Evolutionary conservation across 2,113 vertebrate species (phyloP), one percentile per base, ranked within the genome.

Genomic region (Cephalopholis sonnerati): DNA sequence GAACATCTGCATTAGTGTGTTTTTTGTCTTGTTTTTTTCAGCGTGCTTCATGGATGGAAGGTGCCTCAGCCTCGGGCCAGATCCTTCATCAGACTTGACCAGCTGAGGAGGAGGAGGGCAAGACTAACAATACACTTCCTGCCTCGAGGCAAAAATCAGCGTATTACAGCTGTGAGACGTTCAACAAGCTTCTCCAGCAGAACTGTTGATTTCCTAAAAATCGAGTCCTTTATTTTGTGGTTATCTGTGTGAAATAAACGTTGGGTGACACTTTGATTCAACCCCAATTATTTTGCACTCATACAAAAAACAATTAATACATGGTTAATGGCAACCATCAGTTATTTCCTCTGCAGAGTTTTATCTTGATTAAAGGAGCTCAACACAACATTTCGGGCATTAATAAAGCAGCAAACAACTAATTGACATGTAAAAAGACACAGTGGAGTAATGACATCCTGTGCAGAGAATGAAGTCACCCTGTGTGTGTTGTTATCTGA

Each of bases 71-170:
- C 81, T 81, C 65, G 0, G 66, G 77, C 65, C 63, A 69, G 4
- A 66, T 69, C 57, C 70, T 72, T 82, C 54, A 82, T 91, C 76
- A 84, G 18, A 68, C 48, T 48, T 83, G 71, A 88, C 70, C 68
- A 67, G 63, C 24, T 81, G 72, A 81, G 59, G 78, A 85, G 74
- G 24, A 66, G 70, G 36, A 64, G 76, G 62, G 62, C 44, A 25
- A 41, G n/a, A 86, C 73, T 46, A 76, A 72, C 71, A 65, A 67
- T 59, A 41, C 11, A 73, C 24, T 20, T 73, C 36, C 63, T 76
- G 65, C 74, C 77, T 76, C 25, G 2, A 17, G 82, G 82, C 65
- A 74, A 63, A 84, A 71, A 41, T 44, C 59, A 63, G 63, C 8
- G 5, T 27, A 53, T 64, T 54, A 9, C 51, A 53, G 18, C n/a